Percentiles rank a stretch among this genome's conserved stretches.
Conservation (phyloP, 2,888 invertebrate genomes). For the Cyaniris semiargus region DNA sequence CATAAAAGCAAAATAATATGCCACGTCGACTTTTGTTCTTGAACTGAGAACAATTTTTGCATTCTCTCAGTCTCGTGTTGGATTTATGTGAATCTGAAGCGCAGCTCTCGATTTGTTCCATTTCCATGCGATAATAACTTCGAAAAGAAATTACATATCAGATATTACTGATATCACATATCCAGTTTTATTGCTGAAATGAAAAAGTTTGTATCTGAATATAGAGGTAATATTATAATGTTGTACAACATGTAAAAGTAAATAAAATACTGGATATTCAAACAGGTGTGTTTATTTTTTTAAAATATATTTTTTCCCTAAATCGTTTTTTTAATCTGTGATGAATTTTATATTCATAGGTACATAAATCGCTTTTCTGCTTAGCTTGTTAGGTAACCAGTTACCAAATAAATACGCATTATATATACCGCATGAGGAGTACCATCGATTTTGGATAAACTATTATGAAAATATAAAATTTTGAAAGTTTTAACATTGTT, state of each 20-base stretch:
- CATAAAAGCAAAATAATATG: background rate
- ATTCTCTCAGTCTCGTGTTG: constrained; percentile 26
- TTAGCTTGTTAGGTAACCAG: no score
- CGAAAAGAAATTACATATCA: constrained; percentile 6
- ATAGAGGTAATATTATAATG: no score
- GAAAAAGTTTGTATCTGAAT: background rate
- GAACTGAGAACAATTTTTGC: constrained; percentile 25
- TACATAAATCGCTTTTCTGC: no score
- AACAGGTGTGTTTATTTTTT: no score
- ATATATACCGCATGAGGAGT: background rate
- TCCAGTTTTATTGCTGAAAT: background rate
- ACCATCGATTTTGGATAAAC: background rate
- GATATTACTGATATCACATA: background rate
- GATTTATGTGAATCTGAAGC: constrained; percentile 25
- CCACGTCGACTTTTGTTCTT: constrained; percentile 13
- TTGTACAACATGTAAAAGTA: background rate
- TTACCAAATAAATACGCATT: background rate
- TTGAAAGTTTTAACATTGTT: background rate
- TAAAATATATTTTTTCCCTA: no score
- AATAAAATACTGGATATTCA: background rate
- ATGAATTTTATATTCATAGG: no score
- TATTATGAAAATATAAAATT: background rate
- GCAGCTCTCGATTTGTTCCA: constrained; percentile 19
- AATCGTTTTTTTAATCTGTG: no score
- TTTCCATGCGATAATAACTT: constrained; percentile 9